Evolutionary conservation across 2,113 vertebrate species (phyloP).

Genomic region (Catharus fuscescens): DNA sequence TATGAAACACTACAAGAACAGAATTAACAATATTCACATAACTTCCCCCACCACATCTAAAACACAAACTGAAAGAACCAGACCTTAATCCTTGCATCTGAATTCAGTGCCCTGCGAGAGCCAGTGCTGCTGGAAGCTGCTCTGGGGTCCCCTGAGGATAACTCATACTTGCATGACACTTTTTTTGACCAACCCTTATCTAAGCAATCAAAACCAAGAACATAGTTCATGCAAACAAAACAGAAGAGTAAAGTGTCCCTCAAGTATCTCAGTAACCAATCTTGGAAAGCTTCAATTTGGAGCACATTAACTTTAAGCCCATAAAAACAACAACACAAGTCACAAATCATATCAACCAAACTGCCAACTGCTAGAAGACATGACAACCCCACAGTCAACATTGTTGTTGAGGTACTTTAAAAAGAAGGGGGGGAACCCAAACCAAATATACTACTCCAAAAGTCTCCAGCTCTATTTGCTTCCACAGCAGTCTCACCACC

Average conservation of each 20-base stretch:
- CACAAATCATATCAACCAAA: neutral
- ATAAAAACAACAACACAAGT: neutral
- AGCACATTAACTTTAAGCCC: neutral
- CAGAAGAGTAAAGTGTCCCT: neutral
- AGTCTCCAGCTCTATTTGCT: neutral
- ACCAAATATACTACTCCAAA: neutral
- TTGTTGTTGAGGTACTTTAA: neutral
- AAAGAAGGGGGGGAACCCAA: neutral
- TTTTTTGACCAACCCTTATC: neutral
- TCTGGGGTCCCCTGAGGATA: neutral
- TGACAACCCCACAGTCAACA: neutral
- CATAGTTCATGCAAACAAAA: constrained; percentile 4
- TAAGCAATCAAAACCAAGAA: neutral
- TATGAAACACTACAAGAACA: neutral
- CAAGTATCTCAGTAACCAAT: neutral
- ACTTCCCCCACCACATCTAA: constrained; percentile 8
- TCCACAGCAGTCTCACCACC: neutral
- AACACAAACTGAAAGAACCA: constrained; percentile 29
- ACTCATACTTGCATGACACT: neutral
- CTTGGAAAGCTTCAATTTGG: constrained; percentile 1
- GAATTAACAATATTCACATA: neutral
- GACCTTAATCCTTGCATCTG: constrained; percentile 2
- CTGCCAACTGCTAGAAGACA: neutral
- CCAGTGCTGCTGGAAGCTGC: neutral
- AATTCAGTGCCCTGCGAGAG: neutral